Evolutionary conservation across 2,888 invertebrate species (phyloP).

Genomic region (Noctua janthe): DNA sequence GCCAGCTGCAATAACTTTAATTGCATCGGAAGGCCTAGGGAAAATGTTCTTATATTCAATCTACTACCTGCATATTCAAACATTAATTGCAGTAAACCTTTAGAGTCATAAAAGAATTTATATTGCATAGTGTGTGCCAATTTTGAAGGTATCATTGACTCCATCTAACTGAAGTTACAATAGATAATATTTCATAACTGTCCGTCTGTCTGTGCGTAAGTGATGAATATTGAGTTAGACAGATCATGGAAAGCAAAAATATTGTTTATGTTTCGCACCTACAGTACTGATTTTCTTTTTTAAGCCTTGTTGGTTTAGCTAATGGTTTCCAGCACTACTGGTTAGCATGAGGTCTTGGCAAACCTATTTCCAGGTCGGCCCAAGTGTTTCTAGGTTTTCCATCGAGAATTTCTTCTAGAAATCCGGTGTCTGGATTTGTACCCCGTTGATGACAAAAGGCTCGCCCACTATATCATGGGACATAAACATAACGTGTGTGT

Average conservation of each 20-base stretch:
- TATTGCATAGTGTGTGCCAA: constrained; percentile 4
- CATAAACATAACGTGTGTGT: not conserved
- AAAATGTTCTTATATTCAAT: not conserved
- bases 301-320: not conserved
- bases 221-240: not conserved
- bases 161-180: constrained; percentile 21
- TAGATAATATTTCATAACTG: constrained; percentile 9
- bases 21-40: not conserved
- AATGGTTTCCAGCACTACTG: not conserved
- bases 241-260: not conserved
- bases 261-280: not conserved
- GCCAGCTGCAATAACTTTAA: not conserved
- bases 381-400: not conserved
- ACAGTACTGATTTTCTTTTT: not conserved
- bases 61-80: not conserved
- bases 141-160: constrained; percentile 29
- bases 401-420: not conserved
- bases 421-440: not conserved
- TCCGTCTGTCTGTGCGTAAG: too few species aligned
- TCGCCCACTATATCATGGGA: not conserved
- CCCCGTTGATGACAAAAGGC: not conserved
- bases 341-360: not conserved
- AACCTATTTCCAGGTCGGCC: not conserved
- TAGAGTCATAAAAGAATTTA: not conserved
- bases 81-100: not conserved